Base-by-base conservation (phyloP, 2,888 invertebrate species). In the Drosophila anomelani region DNA sequence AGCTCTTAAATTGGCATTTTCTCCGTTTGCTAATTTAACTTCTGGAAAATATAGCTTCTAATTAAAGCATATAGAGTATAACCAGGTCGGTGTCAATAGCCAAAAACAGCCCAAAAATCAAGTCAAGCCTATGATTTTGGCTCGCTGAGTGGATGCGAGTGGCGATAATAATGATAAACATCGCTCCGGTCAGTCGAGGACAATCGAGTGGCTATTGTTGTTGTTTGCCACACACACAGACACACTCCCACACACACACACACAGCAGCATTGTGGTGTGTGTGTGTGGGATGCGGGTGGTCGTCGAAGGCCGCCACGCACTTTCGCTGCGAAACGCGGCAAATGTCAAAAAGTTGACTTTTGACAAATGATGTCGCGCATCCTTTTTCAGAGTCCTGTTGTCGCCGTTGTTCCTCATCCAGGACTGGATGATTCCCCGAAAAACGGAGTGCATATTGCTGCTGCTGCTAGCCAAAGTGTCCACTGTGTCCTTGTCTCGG, bases 151-250 rank as follows among this genome's bases (percentile, higher is more conserved):
- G 78, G 63, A 62, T 73, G 78, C 77, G 76, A 78, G 77, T 61
- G 69, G 81, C 78, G 83, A 80, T 81, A 81, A 83, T 85, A 83
- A 85, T 81, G 86, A 81, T 81, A 85, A 83, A 83, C 81, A 85
- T 76, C 75, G 26, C 41, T 63, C 62, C 56, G 74, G 57, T 56
- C 69, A 66, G 63, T 77, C 64, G 62, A 36, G 75, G 46, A 39
- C 36, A 55, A 69, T 74, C 62, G 61, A 76, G 74, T 58, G 36
- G 59, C 59, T 43, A 29, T 38, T 38, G 26, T 66, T 54, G 60
- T 60, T 61, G 66, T 54, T 54, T 67, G 66, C 17, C 67, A 38
- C 53, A 67, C 62, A 63, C 29, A 66, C 44, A 29, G 4, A n/a
- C 12, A 23, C 26, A 46, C 34, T 34, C 44, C 15, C 44, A n/a